These are phyloP conservation scores for Caenorhabditis sp. DNA, from an alignment of 2,888 invertebrate genomes.

Conservation along the genomic window DNA sequence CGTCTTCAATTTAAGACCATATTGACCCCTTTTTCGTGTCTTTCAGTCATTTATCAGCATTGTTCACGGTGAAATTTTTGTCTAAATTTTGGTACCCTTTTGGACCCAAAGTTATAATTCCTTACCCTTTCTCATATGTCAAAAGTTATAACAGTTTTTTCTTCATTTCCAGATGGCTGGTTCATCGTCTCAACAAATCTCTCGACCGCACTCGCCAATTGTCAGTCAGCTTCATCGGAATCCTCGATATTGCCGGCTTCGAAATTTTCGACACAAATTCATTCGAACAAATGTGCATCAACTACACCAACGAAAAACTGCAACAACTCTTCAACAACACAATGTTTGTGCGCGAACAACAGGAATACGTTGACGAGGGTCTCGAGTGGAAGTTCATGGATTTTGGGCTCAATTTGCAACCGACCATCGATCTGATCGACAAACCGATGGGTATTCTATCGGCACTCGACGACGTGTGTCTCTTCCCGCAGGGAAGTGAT, in stretches of 20 bases:
- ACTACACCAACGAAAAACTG: conserved; percentile 98
- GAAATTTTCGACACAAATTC: conserved; percentile 80
- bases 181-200: conserved; percentile 76
- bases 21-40: no score
- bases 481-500: conserved; percentile 99
- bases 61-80: no score
- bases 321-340: conserved; percentile 99
- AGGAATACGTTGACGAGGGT: conserved; percentile 86
- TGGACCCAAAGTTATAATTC: no score
- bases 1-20: no score
- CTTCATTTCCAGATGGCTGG: conserved; percentile 73
- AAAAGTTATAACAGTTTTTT: background rate
- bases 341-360: conserved; percentile 97
- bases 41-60: no score
- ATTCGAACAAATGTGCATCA: conserved; percentile 98
- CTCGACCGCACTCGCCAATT: conserved; percentile 95
- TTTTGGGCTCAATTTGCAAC: conserved; percentile 96
- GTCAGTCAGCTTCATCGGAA: conserved; percentile 97
- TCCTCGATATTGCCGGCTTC: conserved; percentile 94
- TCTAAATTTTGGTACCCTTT: no score
- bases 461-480: conserved; percentile 95
- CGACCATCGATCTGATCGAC: conserved; percentile 97
- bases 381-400: conserved; percentile 99
- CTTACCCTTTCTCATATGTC: no score
- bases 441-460: conserved; percentile 99